Conservation (phyloP, 2,888 invertebrate species). For the Phymatocera aterrima region DNA sequence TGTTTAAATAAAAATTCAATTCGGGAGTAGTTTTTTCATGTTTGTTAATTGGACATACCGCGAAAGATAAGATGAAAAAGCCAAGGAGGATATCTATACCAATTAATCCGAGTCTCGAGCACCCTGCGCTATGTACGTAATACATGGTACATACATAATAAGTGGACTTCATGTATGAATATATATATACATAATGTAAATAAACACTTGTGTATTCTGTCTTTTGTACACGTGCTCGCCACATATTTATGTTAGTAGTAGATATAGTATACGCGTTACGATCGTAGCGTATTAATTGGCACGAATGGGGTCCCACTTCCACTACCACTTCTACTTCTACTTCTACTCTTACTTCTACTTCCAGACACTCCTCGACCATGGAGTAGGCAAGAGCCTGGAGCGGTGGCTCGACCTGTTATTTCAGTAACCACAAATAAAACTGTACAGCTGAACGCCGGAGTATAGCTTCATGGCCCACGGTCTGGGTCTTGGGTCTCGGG, state of each 20-base stretch:
- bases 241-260: constrained; percentile 25
- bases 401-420: constrained; percentile 57
- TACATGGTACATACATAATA: too few species aligned
- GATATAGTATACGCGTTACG: neutral
- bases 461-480: neutral
- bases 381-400: neutral
- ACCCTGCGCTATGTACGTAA: too few species aligned
- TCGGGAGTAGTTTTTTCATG: too few species aligned
- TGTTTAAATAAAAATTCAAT: too few species aligned
- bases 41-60: too few species aligned
- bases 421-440: constrained; percentile 64
- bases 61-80: too few species aligned
- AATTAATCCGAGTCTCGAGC: too few species aligned
- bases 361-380: neutral
- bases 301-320: constrained; percentile 12
- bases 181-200: too few species aligned
- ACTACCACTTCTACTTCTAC: constrained; percentile 9
- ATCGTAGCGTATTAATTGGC: constrained; percentile 31
- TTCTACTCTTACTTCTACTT: too few species aligned
- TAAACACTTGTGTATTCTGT: neutral
- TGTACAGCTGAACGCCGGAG: constrained; percentile 46
- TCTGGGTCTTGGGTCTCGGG: constrained; percentile 45
- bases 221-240: constrained; percentile 11
- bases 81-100: too few species aligned
- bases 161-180: too few species aligned